Evolutionary conservation across 1,140 invertebrate genomes (phyloP).

Genomic region (Telenomus remus): DNA sequence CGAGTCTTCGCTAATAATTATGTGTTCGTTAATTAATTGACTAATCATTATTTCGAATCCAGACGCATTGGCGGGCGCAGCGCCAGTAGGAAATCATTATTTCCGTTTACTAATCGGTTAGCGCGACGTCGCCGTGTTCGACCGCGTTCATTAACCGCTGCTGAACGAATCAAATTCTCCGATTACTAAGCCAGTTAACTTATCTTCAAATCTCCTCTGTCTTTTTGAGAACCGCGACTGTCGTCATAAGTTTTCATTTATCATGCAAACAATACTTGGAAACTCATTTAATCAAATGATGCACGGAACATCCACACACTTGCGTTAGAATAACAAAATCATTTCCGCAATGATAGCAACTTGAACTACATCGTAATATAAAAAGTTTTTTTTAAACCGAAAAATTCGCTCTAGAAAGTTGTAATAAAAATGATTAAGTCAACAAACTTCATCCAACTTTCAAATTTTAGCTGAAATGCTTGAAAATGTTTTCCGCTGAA

Average conservation of each 20-base stretch:
- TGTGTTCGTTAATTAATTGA: constrained; percentile 75
- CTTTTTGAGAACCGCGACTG: neutral
- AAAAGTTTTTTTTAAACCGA: constrained; percentile 15
- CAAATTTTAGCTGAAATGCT: constrained; percentile 51
- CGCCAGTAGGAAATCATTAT: constrained; percentile 65
- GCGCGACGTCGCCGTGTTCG: constrained; percentile 39
- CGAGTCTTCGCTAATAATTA: constrained; percentile 72
- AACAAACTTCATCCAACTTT: constrained; percentile 57
- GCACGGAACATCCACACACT: no score
- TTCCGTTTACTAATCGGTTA: constrained; percentile 61
- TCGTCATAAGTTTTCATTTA: neutral
- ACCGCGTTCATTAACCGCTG: constrained; percentile 59
- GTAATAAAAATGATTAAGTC: constrained; percentile 57
- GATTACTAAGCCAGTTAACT: constrained; percentile 41
- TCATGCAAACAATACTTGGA: no score
- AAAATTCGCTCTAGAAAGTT: constrained; percentile 39
- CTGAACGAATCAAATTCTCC: constrained; percentile 45
- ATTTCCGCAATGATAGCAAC: neutral
- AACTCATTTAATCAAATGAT: no score
- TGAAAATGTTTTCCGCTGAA: constrained; percentile 46
- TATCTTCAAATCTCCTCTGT: constrained; percentile 28
- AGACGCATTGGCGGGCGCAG: constrained; percentile 44
- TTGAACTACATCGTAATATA: constrained; percentile 2
- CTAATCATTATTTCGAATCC: constrained; percentile 73
- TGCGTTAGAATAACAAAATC: neutral